Percentiles rank a stretch among this genome's conserved stretches.
Conservation (phyloP, 2,888 invertebrate genomes). For the Parnassius mnemosyne region DNA sequence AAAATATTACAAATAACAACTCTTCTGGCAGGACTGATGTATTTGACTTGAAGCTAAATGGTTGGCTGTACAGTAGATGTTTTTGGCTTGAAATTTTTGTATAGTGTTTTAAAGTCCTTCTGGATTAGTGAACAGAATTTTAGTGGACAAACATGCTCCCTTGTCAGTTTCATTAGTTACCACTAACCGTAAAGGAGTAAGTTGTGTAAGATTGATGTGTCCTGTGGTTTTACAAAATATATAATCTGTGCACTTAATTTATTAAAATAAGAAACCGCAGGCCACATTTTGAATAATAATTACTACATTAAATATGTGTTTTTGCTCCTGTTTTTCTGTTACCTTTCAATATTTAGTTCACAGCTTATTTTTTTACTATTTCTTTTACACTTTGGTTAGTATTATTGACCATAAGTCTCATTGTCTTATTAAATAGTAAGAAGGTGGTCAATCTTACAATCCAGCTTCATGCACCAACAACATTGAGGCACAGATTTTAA, state of each 20-base stretch:
- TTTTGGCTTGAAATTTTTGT: conserved; percentile 64
- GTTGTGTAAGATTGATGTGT: conserved; percentile 46
- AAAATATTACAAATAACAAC: not conserved
- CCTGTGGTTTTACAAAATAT: conserved; percentile 7
- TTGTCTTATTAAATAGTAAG: not conserved
- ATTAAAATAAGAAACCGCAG: conserved; percentile 8
- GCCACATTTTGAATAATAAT: conserved; percentile 30
- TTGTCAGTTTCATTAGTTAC: conserved; percentile 50
- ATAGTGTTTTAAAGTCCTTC: conserved; percentile 49
- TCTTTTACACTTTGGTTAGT: conserved; percentile 47
- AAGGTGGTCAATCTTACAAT: conserved; percentile 15
- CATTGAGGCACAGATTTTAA: conserved; percentile 32
- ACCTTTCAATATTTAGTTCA: conserved; percentile 54
- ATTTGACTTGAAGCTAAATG: conserved; percentile 53
- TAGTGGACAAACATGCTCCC: conserved; percentile 14
- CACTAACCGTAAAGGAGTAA: conserved; percentile 67
- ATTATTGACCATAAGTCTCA: conserved; percentile 33
- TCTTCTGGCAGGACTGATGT: conserved; percentile 43
- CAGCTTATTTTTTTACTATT: conserved; percentile 76
- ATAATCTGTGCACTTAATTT: too few species aligned
- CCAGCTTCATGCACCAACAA: conserved; percentile 37
- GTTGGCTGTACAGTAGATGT: conserved; percentile 74
- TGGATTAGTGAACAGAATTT: conserved; percentile 33
- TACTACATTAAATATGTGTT: conserved; percentile 30
- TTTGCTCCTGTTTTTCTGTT: conserved; percentile 44